Base-by-base conservation (phyloP, 2,113 vertebrate genomes). In the Uria aalge region DNA sequence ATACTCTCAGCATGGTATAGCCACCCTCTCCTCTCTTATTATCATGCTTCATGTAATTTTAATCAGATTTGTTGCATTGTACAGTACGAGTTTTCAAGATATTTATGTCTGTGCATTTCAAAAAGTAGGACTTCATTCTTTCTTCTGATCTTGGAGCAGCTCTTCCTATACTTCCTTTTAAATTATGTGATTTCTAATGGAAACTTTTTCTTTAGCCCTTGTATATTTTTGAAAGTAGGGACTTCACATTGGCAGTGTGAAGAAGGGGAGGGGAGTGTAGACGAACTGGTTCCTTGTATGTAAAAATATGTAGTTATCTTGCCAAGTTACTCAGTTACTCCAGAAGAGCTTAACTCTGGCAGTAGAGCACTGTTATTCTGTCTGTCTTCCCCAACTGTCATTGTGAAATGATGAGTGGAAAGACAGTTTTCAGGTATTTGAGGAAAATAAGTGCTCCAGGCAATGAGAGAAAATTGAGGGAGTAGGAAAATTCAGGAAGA, bases 1-100 rank as follows among this genome's bases (percentile, higher is more conserved):
- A 57, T 20, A 63, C 19, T 71, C 38, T 86, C 88, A 96, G 87
- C 95, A 85, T 94, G 80, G 64, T 95, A 8, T 82, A 92, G 94
- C 72, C 34, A 82, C 60, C 62, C 69, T 94, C 68, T 66, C 79
- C 77, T 85, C 79, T 83, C 67, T 96, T 90, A 75, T 68, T 89
- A 66, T 45, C 18, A 11, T 94, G 57, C 66, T 76, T 89, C 64
- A 20, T 93, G 71, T 95, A 86, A 90, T 88, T 94, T 88, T 90
- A 68, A 13, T 93, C 48, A 73, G 30, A 81, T 83, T 94, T 36
- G 92, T 73, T 95, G 59, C 5, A 2, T 71, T 95, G 69, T 57
- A 69, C 64, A 45, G 72, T 71, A 50, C 41, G 38, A 67, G 56
- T 82, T 86, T 95, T 80, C 26, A 69, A 96, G 62, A 41, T 96